Evolutionary conservation across 2,888 invertebrate species (phyloP).

Genomic region (Beris morrisii): DNA sequence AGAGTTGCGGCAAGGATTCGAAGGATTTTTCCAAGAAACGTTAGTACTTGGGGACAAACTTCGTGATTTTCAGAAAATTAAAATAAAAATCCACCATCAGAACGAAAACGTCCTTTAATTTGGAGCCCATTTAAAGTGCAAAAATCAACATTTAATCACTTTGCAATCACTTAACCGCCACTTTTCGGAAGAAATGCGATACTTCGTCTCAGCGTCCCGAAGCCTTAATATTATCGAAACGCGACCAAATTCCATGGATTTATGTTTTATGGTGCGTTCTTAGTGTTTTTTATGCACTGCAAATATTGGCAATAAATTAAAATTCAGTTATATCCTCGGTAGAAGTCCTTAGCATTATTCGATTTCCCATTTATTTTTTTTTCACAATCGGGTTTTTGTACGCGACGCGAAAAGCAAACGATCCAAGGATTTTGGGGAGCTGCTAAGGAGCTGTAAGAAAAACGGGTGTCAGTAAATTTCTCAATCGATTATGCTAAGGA

Average conservation of each 20-base stretch:
- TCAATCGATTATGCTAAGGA: conserved; percentile 32
- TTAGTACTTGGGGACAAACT: no score
- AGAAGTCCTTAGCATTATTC: conserved; percentile 6
- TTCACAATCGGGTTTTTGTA: neutral
- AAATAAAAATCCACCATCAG: no score
- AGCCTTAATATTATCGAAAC: neutral
- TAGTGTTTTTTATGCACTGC: neutral
- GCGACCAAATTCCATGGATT: neutral
- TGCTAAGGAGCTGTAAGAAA: neutral
- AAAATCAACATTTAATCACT: no score
- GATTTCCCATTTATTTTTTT: conserved; percentile 10
- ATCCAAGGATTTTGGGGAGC: neutral
- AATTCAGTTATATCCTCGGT: conserved; percentile 24
- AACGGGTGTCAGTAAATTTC: conserved; percentile 6
- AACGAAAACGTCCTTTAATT: no score
- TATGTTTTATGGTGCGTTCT: neutral
- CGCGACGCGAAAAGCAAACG: neutral
- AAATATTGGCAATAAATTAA: conserved; percentile 31
- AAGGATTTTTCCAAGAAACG: no score
- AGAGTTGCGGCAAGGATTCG: no score
- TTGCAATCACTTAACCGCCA: no score
- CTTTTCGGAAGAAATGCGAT: no score
- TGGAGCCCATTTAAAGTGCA: no score
- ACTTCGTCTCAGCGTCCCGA: neutral
- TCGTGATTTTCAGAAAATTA: no score